Conservation (phyloP, 2,113 vertebrate species). For the Dipodomys stephensi region DNA sequence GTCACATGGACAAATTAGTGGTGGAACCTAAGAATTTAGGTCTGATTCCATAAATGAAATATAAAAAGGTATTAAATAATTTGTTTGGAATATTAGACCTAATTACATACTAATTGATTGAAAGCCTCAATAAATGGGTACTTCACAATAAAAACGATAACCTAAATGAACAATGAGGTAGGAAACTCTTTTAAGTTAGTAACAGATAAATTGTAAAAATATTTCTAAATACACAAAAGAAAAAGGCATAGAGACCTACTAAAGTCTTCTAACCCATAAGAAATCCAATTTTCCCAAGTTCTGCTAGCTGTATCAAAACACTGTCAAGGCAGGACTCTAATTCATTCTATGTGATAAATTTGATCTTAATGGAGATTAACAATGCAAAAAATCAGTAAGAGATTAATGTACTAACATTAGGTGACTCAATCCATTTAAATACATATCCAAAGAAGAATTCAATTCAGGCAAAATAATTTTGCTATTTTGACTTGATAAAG, state of each 20-base stretch:
- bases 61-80: conserved; percentile 11
- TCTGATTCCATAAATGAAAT: not conserved
- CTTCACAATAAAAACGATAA: conserved; percentile 35
- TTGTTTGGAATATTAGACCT: not conserved
- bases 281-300: conserved; percentile 1
- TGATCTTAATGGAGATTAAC: conserved; percentile 37
- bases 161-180: not conserved
- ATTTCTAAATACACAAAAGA: not conserved
- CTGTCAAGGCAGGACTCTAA: not conserved
- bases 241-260: not conserved
- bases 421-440: conserved; percentile 19
- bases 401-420: conserved; percentile 13
- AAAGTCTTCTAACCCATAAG: not conserved
- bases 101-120: not conserved
- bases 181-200: not conserved
- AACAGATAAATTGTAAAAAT: not conserved
- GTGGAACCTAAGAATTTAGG: conserved; percentile 31
- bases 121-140: not conserved
- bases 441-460: conserved; percentile 17
- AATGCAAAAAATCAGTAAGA: conserved; percentile 42
- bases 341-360: conserved; percentile 43
- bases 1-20: not conserved
- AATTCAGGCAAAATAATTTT: conserved; percentile 46
- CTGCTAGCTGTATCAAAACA: not conserved
- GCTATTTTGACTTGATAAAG: conserved; percentile 38